Evolutionary conservation across 2,797 vertebrate species (phyloP).

Genomic region (Schizopygopsis malacanthus): DNA sequence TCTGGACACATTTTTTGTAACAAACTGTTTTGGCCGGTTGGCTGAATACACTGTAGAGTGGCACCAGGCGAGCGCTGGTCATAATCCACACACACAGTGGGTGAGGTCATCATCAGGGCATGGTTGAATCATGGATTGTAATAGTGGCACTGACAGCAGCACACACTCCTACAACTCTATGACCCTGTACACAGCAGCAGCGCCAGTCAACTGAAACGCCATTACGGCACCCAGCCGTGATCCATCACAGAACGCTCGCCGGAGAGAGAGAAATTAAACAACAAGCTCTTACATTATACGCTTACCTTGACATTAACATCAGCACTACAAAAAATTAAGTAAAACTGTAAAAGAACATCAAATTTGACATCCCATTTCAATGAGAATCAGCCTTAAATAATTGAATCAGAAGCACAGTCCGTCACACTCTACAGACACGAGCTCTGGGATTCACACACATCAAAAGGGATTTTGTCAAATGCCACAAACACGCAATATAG

Average conservation of each 20-base stretch:
- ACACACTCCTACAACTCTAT: constrained; percentile 55
- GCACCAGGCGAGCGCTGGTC: neutral
- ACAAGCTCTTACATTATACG: neutral
- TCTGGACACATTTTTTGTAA: neutral
- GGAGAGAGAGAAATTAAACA: neutral
- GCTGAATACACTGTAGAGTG: neutral
- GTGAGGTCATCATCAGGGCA: constrained; percentile 62
- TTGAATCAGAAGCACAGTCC: neutral
- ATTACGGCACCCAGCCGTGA: constrained; percentile 71
- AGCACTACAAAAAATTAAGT: neutral
- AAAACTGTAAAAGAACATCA: constrained; percentile 10
- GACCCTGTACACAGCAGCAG: constrained; percentile 71
- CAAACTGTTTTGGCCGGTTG: constrained; percentile 9
- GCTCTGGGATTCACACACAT: constrained; percentile 22
- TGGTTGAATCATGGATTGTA: constrained; percentile 70
- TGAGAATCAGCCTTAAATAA: constrained; percentile 18
- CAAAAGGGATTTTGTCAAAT: constrained; percentile 10
- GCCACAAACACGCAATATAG: constrained; percentile 11
- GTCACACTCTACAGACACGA: neutral
- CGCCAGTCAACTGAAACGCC: constrained; percentile 76
- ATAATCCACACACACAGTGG: constrained; percentile 32
- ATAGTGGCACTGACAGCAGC: constrained; percentile 64
- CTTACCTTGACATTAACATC: constrained; percentile 11
- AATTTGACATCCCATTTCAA: constrained; percentile 2
- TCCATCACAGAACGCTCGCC: constrained; percentile 65